These are phyloP conservation scores for Epistrophe eligans DNA, from an alignment of 2,888 invertebrate species.

Conservation along the genomic window DNA sequence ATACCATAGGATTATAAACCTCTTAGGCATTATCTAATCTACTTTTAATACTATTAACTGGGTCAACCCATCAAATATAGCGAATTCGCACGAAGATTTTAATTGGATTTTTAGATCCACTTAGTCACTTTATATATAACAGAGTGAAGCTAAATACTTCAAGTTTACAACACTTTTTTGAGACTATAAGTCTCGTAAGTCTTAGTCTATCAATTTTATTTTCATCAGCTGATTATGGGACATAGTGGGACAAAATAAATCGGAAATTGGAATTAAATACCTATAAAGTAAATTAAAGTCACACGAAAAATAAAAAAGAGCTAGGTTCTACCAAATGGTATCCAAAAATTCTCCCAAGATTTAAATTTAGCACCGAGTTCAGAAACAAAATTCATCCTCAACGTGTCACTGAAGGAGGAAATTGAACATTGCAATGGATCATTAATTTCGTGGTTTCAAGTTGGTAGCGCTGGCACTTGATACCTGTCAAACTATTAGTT, in stretches of 20 bases:
- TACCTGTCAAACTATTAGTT: no score
- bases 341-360: no score
- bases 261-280: not conserved
- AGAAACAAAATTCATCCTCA: no score
- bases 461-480: no score
- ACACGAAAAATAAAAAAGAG: no score
- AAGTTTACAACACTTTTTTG: constrained; percentile 26
- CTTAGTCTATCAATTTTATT: not conserved
- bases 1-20: not conserved
- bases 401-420: no score
- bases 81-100: constrained; percentile 61
- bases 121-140: not conserved
- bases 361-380: no score
- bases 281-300: not conserved
- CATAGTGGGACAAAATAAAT: not conserved
- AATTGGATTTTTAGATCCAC: constrained; percentile 47
- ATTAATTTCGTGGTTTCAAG: no score
- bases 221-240: not conserved
- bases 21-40: constrained; percentile 53
- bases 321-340: no score
- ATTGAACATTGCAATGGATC: no score
- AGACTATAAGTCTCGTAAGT: constrained; percentile 3
- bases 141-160: not conserved
- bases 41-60: constrained; percentile 42
- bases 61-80: constrained; percentile 59